Percentiles rank a stretch among this genome's conserved stretches.
phyloP scores from a whole-genome alignment of 2,113 vertebrate genomes.

The Coracopsis vasa region DNA sequence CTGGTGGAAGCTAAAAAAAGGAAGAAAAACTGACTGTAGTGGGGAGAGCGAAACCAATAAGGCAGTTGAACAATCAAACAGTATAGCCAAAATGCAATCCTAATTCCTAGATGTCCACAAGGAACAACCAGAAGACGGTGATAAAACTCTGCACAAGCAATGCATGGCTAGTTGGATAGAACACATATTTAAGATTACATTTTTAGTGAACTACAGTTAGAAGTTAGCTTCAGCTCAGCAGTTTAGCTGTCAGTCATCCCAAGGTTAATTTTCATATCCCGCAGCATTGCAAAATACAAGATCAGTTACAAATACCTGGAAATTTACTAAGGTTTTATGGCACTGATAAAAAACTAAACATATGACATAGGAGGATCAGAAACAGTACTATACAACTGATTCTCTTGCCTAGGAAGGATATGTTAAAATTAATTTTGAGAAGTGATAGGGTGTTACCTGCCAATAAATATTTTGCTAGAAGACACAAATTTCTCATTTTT shows the following conservation, averaged over 20 bases:
- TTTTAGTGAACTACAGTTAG: neutral
- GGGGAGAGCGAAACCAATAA: neutral
- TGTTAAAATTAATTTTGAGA: neutral
- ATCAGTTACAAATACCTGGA: neutral
- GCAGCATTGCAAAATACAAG: neutral
- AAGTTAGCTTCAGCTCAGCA: neutral
- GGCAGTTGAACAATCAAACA: neutral
- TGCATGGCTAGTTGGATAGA: neutral
- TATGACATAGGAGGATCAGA: neutral
- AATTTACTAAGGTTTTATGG: neutral
- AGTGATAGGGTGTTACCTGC: fast-evolving
- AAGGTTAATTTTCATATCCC: neutral
- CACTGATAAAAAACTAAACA: neutral
- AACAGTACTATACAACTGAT: neutral
- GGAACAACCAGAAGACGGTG: neutral
- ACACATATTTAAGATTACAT: neutral
- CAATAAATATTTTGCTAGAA: neutral
- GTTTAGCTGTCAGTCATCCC: neutral
- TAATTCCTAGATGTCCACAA: neutral
- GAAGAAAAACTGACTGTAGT: fast-evolving
- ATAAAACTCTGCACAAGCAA: neutral
- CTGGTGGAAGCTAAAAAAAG: neutral
- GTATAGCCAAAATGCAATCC: neutral
- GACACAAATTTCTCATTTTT: neutral
- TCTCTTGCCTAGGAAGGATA: neutral